Base-by-base conservation (phyloP, 2,888 invertebrate species). In the Cephonodes hylas region DNA sequence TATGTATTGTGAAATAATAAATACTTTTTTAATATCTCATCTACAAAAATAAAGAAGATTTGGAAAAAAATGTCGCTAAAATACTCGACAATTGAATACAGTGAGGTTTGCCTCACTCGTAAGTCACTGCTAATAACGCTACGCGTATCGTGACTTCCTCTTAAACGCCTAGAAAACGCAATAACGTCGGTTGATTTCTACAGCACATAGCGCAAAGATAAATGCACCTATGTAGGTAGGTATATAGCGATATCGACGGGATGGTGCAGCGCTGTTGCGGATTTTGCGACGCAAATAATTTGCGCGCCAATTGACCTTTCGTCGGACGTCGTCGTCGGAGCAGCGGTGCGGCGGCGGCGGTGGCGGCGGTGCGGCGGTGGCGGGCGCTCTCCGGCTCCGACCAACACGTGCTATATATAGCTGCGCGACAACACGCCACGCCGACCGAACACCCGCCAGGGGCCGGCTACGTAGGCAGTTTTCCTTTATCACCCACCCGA, bases 281-380 rank as follows among this genome's bases (percentile, higher is more conserved):
- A 85, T 90, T 90, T 88, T 88, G 89, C 90, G 90, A 91, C 91
- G 90, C 88, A 92, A 92, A 91, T 91, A 91, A 91, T 91, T 91
- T 91, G 91, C 88, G 89, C 89, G 91, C 90, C 91, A 91, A 91
- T 91, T 92, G 91, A 91, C 91, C 91, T 92, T 91, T 92, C 90
- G 87, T 88, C 89, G 86, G 87, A 81, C 86, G 83, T 80, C 83
- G 89, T 82, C 82, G 88, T 68, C 79, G 80, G 77, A 73, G 75
- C 72, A 73, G 80, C 79, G 80, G 80, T 77, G 77, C 68, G 80
- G 74, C 77, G 79, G 82, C 74, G 81, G 84, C 85, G 85, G 87
- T 79, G 83, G 85, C 84, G 84, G 82, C 74, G 81, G 83, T 85
- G 84, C n/a, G n/a, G n/a, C n/a, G n/a, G n/a, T n/a, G n/a, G n/a